A percentile compares a stretch with the other conserved stretches of the same genome.
phyloP scores from a whole-genome alignment of 2,797 vertebrate species.

The Crocodylus rhombifer region DNA sequence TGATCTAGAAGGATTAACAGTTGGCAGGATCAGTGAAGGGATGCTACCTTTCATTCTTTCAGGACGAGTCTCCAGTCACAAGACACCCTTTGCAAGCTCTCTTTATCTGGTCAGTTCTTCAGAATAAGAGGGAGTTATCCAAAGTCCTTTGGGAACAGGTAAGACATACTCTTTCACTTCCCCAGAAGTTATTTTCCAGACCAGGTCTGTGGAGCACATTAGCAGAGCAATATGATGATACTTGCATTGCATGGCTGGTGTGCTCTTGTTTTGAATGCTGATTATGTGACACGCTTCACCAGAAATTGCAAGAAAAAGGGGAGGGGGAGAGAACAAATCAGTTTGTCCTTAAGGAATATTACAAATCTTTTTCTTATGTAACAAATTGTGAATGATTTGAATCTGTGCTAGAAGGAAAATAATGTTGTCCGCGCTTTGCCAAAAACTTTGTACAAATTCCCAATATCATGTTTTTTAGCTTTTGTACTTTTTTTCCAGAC shows the following conservation, averaged over 20 bases:
- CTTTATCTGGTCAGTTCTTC: conserved; percentile 87
- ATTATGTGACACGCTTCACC: neutral
- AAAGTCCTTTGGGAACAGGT: conserved; percentile 88
- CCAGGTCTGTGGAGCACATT: neutral
- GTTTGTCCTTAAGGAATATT: neutral
- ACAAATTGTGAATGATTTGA: neutral
- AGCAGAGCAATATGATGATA: neutral
- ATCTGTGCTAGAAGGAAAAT: neutral
- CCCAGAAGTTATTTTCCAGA: neutral
- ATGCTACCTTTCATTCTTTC: conserved; percentile 15
- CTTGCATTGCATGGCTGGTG: neutral
- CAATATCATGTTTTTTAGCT: neutral
- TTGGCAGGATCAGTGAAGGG: neutral
- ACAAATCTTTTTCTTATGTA: neutral
- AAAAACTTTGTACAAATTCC: neutral
- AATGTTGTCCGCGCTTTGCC: neutral
- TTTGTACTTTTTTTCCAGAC: conserved; percentile 67
- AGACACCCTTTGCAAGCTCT: conserved; percentile 83
- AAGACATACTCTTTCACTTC: neutral
- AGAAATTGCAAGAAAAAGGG: neutral
- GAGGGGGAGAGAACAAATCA: neutral
- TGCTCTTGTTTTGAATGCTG: neutral
- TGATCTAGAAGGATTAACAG: no score
- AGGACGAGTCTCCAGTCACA: conserved; percentile 82
- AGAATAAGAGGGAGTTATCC: conserved; percentile 86